These are phyloP conservation scores for Drosophila fungiperda DNA, from an alignment of 2,888 invertebrate genomes.

Conservation along the genomic window DNA sequence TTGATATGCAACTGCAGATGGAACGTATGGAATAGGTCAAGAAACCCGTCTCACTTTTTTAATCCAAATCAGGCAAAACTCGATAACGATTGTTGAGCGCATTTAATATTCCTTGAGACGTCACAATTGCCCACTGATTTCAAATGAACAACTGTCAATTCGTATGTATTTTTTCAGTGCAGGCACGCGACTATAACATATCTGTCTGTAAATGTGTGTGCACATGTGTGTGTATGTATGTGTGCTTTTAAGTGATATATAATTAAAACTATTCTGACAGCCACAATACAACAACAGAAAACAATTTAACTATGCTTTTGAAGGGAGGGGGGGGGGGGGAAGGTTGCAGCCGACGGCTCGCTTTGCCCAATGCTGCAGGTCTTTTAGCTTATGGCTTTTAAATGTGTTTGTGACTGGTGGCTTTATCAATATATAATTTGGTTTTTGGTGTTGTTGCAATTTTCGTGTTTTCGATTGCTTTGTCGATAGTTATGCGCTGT, in stretches of 20 bases:
- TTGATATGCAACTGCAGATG: background rate
- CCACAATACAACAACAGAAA: slow-evolving; percentile 49
- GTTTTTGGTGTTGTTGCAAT: slow-evolving; percentile 61
- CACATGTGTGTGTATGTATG: slow-evolving; percentile 1
- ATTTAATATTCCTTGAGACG: background rate
- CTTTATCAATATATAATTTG: slow-evolving; percentile 80
- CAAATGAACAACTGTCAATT: background rate
- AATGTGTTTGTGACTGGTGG: slow-evolving; percentile 68
- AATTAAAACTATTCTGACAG: slow-evolving; percentile 65
- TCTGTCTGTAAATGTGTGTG: slow-evolving; percentile 3
- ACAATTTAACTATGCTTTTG: slow-evolving; percentile 8
- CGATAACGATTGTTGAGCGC: background rate
- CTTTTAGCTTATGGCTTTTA: slow-evolving; percentile 71
- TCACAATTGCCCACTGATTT: background rate
- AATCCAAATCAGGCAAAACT: background rate
- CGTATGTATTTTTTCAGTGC: slow-evolving; percentile 42
- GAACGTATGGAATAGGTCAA: background rate
- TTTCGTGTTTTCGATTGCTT: slow-evolving; percentile 68
- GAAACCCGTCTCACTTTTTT: background rate
- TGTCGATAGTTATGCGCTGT: slow-evolving; percentile 56
- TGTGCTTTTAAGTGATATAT: slow-evolving; percentile 46
- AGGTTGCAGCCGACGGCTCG: background rate
- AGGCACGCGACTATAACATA: slow-evolving; percentile 65
- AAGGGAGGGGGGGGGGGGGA: background rate
- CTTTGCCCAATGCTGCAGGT: slow-evolving; percentile 36